These are phyloP conservation scores for Odontomachus brunneus DNA, from an alignment of 1,140 invertebrate genomes.

Conservation along the genomic window DNA sequence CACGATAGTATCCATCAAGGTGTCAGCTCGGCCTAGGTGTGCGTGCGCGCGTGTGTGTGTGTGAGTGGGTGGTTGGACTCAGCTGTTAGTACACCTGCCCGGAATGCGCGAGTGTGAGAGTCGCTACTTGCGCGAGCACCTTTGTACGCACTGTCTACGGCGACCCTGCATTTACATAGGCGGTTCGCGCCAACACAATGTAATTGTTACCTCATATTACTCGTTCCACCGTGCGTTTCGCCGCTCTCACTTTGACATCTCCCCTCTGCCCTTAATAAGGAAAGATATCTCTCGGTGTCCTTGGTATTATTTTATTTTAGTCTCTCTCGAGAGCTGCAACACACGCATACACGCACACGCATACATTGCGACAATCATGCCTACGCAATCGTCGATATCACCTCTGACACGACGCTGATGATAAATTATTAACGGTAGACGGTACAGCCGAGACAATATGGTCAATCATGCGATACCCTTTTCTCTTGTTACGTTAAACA, in stretches of 20 bases:
- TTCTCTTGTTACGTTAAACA: neutral
- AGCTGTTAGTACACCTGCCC: slow-evolving; percentile 80
- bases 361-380: too few relatives aligned
- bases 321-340: too few relatives aligned
- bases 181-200: slow-evolving; percentile 74
- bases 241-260: slow-evolving; percentile 72
- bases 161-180: slow-evolving; percentile 74
- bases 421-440: too few relatives aligned
- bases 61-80: slow-evolving; percentile 78
- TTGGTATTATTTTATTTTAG: too few relatives aligned
- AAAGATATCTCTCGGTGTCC: too few relatives aligned
- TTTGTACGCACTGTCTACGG: slow-evolving; percentile 73
- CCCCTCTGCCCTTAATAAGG: slow-evolving; percentile 37
- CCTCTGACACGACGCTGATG: too few relatives aligned
- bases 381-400: too few relatives aligned
- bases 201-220: slow-evolving; percentile 78
- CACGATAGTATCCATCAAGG: slow-evolving; percentile 77
- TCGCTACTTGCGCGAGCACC: slow-evolving; percentile 62
- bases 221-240: slow-evolving; percentile 52
- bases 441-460: neutral
- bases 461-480: neutral
- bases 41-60: slow-evolving; percentile 38
- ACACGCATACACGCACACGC: too few relatives aligned
- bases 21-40: slow-evolving; percentile 68
- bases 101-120: slow-evolving; percentile 52